Percentiles rank a stretch among this genome's conserved stretches.
Evolutionary conservation across 2,888 invertebrate species (phyloP).

Genomic region (Netelia melanura): DNA sequence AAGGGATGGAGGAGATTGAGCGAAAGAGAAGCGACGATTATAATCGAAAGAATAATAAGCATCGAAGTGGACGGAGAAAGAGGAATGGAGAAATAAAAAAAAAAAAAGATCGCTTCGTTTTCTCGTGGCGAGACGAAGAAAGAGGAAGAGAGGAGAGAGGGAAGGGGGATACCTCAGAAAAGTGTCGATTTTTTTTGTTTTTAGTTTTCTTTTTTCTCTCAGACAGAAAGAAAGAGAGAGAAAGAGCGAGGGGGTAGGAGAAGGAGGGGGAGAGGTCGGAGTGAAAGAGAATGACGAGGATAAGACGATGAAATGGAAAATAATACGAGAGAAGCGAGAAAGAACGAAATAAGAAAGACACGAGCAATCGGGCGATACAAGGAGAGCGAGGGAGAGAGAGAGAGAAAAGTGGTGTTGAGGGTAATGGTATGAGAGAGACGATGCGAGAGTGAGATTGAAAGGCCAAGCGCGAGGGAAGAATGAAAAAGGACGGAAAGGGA

Average conservation of each 20-base stretch:
- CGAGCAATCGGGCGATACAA: slow-evolving; percentile 33
- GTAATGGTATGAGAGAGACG: slow-evolving; percentile 25
- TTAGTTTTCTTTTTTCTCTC: background rate
- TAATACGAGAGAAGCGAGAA: slow-evolving; percentile 32
- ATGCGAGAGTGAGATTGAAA: slow-evolving; percentile 44
- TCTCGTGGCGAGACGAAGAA: background rate
- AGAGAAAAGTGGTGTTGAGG: slow-evolving; percentile 10
- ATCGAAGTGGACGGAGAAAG: slow-evolving; percentile 27
- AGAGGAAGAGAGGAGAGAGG: background rate
- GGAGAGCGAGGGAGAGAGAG: slow-evolving; percentile 17
- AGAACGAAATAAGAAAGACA: slow-evolving; percentile 41
- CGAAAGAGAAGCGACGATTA: slow-evolving; percentile 11
- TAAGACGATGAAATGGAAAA: slow-evolving; percentile 51
- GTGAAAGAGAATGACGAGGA: slow-evolving; percentile 28
- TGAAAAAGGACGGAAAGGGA: background rate
- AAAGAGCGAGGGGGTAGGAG: background rate
- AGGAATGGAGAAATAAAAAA: slow-evolving; percentile 22
- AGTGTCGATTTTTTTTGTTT: slow-evolving; percentile 20
- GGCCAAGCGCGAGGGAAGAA: slow-evolving; percentile 26
- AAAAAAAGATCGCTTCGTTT: slow-evolving; percentile 26
- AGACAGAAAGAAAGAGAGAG: slow-evolving; percentile 12
- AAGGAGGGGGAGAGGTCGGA: background rate
- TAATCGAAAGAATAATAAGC: slow-evolving; percentile 59
- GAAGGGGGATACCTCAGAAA: slow-evolving; percentile 27
- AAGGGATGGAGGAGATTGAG: background rate